Evolutionary conservation across 2,797 vertebrate genomes (phyloP).

Genomic region (Fistularia commersonii): DNA sequence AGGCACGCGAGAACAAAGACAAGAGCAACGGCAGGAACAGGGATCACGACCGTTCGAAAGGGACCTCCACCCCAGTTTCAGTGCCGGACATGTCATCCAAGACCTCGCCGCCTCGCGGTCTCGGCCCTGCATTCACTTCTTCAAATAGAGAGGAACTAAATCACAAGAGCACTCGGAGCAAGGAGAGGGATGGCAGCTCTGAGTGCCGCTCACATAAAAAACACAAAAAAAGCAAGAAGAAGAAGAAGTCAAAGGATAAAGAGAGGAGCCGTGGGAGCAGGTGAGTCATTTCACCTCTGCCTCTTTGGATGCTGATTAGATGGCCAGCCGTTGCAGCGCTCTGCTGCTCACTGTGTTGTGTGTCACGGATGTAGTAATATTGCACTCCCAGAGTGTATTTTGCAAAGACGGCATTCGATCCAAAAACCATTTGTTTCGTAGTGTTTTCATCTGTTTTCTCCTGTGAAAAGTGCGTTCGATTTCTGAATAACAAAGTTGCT

Average conservation of each 20-base stretch:
- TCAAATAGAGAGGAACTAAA: conserved; percentile 39
- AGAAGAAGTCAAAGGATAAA: conserved; percentile 89
- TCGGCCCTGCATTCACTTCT: conserved; percentile 10
- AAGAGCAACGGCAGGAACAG: conserved; percentile 33
- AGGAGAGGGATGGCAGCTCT: conserved; percentile 41
- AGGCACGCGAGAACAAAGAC: conserved; percentile 37
- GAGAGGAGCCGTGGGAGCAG: conserved; percentile 70
- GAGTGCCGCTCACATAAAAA: conserved; percentile 76
- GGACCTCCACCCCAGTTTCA: conserved; percentile 25
- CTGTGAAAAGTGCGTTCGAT: too few species aligned
- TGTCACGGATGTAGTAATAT: too few species aligned
- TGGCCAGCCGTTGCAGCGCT: too few species aligned
- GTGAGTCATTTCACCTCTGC: conserved; percentile 24
- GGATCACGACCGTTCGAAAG: conserved; percentile 50
- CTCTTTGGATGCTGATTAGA: too few species aligned
- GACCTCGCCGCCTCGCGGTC: conserved; percentile 24
- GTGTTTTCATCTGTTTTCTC: too few species aligned
- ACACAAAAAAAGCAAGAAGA: conserved; percentile 92
- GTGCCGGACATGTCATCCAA: conserved; percentile 12
- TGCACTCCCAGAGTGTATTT: too few species aligned
- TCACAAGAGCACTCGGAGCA: conserved; percentile 54
- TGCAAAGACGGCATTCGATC: too few species aligned
- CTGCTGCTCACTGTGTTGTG: too few species aligned
- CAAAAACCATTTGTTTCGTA: too few species aligned
- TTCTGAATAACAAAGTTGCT: too few species aligned